A percentile compares a stretch with the other conserved stretches of the same genome.
These are phyloP conservation scores for Xestobium rufovillosum DNA, from an alignment of 2,888 invertebrate genomes.

Conservation along the genomic window DNA sequence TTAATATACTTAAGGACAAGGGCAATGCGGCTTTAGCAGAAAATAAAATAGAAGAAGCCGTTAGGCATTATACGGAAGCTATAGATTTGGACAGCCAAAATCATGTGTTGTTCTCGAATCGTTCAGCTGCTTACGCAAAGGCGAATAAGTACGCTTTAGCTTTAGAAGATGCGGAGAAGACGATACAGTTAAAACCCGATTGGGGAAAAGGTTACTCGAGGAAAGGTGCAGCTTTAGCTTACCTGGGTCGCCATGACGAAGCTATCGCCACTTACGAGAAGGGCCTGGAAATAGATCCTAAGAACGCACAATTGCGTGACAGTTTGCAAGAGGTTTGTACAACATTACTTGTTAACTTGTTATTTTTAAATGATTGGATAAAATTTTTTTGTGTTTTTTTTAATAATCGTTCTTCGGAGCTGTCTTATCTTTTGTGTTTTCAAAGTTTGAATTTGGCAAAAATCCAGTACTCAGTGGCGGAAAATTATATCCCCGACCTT, in stretches of 20 bases:
- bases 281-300: slow-evolving; percentile 65
- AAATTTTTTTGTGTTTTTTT: too few species aligned
- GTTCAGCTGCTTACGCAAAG: slow-evolving; percentile 86
- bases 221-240: slow-evolving; percentile 79
- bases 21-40: slow-evolving; percentile 78
- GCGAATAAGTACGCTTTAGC: slow-evolving; percentile 66
- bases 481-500: too few species aligned
- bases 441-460: too few species aligned
- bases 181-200: slow-evolving; percentile 68
- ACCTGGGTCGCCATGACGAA: slow-evolving; percentile 63
- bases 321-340: slow-evolving; percentile 56
- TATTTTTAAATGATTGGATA: too few species aligned
- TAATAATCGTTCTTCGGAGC: too few species aligned
- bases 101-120: slow-evolving; percentile 85
- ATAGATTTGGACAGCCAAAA: slow-evolving; percentile 71
- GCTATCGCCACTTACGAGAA: slow-evolving; percentile 70
- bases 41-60: slow-evolving; percentile 71
- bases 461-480: too few species aligned
- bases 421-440: slow-evolving; percentile 1
- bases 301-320: slow-evolving; percentile 61
- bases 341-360: not conserved
- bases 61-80: slow-evolving; percentile 72
- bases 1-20: slow-evolving; percentile 73
- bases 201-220: slow-evolving; percentile 89
- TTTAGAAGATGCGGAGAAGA: slow-evolving; percentile 77